Evolutionary conservation across 2,113 vertebrate species (phyloP).

Genomic region (Eudyptes chrysolophus): DNA sequence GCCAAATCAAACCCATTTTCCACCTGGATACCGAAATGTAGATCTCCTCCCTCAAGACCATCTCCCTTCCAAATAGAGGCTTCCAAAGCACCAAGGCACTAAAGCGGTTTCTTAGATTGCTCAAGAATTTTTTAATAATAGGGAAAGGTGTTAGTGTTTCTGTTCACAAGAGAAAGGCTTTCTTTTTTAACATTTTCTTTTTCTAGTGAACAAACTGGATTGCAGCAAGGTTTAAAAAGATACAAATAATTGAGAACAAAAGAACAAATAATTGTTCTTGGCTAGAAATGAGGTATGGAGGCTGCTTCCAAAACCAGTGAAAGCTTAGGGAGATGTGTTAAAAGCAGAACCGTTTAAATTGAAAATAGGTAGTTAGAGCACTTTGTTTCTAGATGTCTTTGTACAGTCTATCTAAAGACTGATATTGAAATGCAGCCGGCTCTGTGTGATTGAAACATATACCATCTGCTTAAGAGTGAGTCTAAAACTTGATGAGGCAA

Average conservation of each 20-base stretch:
- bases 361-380: background rate
- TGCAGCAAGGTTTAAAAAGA: background rate
- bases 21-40: conserved; percentile 44
- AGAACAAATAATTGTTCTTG: background rate
- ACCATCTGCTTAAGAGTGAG: background rate
- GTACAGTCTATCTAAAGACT: background rate
- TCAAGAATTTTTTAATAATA: conserved; percentile 65
- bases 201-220: conserved; percentile 6
- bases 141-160: conserved; percentile 27
- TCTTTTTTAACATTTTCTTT: background rate
- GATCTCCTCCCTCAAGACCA: conserved; percentile 32
- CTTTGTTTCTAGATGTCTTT: background rate
- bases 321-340: background rate
- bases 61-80: conserved; percentile 36
- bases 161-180: background rate
- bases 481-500: background rate
- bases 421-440: background rate
- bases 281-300: background rate
- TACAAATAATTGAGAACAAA: no score
- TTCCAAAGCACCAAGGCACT: conserved; percentile 43
- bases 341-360: background rate
- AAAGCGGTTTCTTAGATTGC: background rate
- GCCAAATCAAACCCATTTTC: conserved; percentile 58
- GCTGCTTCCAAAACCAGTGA: background rate
- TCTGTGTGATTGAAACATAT: background rate